phyloP scores from a whole-genome alignment of 2,113 vertebrate species.

The Otocyon megalotis region DNA sequence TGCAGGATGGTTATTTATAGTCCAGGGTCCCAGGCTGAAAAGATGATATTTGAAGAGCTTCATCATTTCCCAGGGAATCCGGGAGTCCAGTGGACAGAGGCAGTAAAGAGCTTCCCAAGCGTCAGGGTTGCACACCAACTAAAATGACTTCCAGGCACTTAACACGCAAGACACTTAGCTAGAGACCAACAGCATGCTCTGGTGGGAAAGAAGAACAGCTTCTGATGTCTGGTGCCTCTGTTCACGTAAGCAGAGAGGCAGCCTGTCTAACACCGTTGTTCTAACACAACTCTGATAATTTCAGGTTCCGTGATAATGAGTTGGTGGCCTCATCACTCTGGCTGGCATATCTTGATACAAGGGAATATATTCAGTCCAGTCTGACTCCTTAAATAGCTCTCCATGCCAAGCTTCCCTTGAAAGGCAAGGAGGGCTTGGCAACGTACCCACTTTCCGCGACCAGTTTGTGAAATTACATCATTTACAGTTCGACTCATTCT shows the following conservation, averaged over 20 bases:
- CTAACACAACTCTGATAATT: neutral
- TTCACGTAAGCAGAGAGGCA: neutral
- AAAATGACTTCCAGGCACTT: slow-evolving; percentile 49
- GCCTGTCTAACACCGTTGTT: neutral
- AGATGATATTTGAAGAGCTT: neutral
- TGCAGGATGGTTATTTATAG: slow-evolving; percentile 7
- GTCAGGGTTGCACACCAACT: slow-evolving; percentile 34
- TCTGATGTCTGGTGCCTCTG: neutral
- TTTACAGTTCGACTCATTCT: neutral
- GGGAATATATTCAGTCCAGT: neutral
- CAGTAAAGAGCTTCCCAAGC: neutral
- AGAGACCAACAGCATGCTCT: fast-evolving
- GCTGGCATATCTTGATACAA: neutral
- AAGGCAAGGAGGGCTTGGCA: neutral
- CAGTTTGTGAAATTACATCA: neutral
- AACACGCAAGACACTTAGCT: neutral
- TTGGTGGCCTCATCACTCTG: neutral
- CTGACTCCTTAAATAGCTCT: neutral
- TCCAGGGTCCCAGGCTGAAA: neutral
- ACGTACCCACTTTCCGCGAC: fast-evolving
- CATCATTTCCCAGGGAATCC: neutral
- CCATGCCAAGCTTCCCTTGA: neutral
- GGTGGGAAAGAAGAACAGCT: neutral
- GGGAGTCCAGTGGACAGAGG: neutral
- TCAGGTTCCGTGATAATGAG: neutral